These are phyloP conservation scores for Borostomias antarcticus DNA, from an alignment of 2,797 vertebrate species.

Conservation along the genomic window DNA sequence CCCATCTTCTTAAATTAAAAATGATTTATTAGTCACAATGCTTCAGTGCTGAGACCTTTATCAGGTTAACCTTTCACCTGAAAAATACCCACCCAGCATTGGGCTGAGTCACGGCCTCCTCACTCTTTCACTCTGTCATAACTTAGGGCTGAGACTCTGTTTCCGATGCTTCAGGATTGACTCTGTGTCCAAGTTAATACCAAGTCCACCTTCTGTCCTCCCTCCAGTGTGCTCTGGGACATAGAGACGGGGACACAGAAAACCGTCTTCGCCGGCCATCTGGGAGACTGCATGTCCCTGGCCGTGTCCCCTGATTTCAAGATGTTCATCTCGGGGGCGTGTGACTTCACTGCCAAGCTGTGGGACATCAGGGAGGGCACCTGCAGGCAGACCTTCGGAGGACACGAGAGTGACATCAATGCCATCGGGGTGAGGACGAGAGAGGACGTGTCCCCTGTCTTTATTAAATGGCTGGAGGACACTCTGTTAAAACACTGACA, in stretches of 20 bases:
- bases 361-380: conserved; percentile 92
- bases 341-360: conserved; percentile 94
- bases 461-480: neutral
- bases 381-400: conserved; percentile 93
- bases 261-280: conserved; percentile 88
- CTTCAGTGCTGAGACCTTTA: too few relatives aligned
- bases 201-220: too few relatives aligned
- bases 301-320: conserved; percentile 93
- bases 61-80: too few relatives aligned
- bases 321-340: conserved; percentile 94
- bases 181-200: too few relatives aligned
- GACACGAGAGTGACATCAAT: conserved; percentile 96
- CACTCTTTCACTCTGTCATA: too few relatives aligned
- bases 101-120: too few relatives aligned
- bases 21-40: too few relatives aligned
- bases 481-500: neutral
- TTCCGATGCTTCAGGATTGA: too few relatives aligned
- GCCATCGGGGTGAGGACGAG: conserved; percentile 85
- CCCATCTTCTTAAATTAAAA: too few relatives aligned
- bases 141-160: too few relatives aligned
- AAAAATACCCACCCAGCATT: too few relatives aligned
- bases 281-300: conserved; percentile 96
- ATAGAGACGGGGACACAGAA: conserved; percentile 95
- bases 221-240: conserved; percentile 90
- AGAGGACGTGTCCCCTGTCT: too few relatives aligned